Evolutionary conservation across 2,797 vertebrate species (phyloP), one percentile per base, ranked within the genome.

Genomic region (Betta splendens): DNA sequence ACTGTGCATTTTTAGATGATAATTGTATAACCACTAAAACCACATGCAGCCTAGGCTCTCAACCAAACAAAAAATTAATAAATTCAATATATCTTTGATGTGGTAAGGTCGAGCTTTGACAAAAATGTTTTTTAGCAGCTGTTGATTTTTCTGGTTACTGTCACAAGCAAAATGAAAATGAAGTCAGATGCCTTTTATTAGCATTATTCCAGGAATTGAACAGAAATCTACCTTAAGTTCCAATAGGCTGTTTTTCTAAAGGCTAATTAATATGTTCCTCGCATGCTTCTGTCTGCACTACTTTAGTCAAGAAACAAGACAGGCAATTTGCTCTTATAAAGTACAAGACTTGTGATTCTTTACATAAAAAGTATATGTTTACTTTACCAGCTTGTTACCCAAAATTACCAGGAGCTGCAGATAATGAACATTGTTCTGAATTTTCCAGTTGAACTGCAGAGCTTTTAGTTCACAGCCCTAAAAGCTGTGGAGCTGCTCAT

Each of bases 61-160:
- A 53, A 17, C 9, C 47, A 46, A 28, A 49, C 20, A 44, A 50
- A 54, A 62, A 17, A 26, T 17, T 29, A 49, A 43, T 5, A 9
- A 3, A 36, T 7, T 10, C 12, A 39, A 49, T 37, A 9, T 12
- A 17, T 17, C 20, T 56, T n/a, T 9, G 12, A 13, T 3, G 22
- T 3, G 32, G 21, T 25, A n/a, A 7, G 21, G 7, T 7, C 35
- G 18, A 33, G 4, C 25, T 20, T 10, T 16, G 5, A 44, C 32
- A 10, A 22, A n/a, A 7, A 13, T 7, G 23, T 33, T 22, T n/a
- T 48, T 21, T 29, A 29, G 28, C 32, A 8, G 13, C 23, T 6
- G 18, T 36, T 50, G 18, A 33, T 11, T 49, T 35, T 25, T 33
- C n/a, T 25, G 3, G 13, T 26, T 21, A 21, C 25, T 12, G 20